phyloP scores from a whole-genome alignment of 2,113 vertebrate species.

The Lycaon pictus region DNA sequence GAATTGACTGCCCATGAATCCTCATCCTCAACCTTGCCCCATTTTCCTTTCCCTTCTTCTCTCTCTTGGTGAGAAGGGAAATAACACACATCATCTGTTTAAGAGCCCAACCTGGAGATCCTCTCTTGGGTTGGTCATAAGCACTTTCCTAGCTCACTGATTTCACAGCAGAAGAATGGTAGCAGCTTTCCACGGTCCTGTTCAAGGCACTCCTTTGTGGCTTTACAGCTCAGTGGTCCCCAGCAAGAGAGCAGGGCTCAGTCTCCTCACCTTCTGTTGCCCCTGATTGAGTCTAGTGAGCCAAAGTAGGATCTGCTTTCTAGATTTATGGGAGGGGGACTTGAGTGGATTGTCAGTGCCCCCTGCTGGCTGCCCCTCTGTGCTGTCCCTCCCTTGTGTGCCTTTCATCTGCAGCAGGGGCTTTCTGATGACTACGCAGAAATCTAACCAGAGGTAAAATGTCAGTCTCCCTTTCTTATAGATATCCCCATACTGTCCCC shows the following conservation, averaged over 20 bases:
- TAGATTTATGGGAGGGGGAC: neutral
- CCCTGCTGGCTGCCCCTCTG: rapidly evolving
- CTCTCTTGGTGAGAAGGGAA: neutral
- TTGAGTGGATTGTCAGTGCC: too few relatives aligned
- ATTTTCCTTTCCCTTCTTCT: neutral
- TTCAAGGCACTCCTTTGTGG: rapidly evolving
- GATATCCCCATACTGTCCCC: neutral
- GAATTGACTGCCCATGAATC: neutral
- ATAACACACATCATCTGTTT: neutral
- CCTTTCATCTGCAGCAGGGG: neutral
- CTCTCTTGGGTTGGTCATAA: neutral
- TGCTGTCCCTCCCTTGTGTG: neutral
- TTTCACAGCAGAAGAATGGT: neutral
- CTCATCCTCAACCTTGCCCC: too few relatives aligned
- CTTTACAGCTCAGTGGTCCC: rapidly evolving
- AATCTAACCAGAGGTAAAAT: neutral
- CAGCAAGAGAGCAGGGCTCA: neutral
- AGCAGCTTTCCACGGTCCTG: neutral
- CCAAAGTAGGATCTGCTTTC: neutral
- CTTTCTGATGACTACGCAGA: neutral
- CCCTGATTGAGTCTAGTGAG: neutral
- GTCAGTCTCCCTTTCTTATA: neutral
- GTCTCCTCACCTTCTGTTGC: neutral
- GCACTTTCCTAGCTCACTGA: neutral
- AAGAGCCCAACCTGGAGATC: neutral